Evolutionary conservation across 1,140 invertebrate species (phyloP).

Genomic region (Halictus rubicundus): DNA sequence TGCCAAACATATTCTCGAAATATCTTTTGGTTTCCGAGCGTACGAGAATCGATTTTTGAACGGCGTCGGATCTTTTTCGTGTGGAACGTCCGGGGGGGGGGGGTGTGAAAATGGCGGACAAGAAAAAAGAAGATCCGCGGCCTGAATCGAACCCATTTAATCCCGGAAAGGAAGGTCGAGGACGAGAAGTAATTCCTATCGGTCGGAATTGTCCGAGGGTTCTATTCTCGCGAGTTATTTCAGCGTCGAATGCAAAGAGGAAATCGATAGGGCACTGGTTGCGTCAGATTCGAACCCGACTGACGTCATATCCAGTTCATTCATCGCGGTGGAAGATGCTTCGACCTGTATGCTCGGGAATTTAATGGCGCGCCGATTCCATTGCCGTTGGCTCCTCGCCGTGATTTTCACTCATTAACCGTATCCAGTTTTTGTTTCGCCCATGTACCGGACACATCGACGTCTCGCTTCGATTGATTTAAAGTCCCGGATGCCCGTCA

Average conservation of each 20-base stretch:
- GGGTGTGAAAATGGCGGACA: not conserved
- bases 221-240: slow-evolving; percentile 2
- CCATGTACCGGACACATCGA: no score
- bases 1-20: no score
- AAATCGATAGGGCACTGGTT: slow-evolving; percentile 25
- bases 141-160: not conserved
- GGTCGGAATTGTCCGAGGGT: not conserved
- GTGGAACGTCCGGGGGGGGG: no score
- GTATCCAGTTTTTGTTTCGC: slow-evolving; percentile 1
- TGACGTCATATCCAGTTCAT: slow-evolving; percentile 46
- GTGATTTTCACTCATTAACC: not conserved
- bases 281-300: slow-evolving; percentile 21
- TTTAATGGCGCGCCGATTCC: no score
- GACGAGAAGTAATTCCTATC: not conserved
- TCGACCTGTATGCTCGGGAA: slow-evolving; percentile 5
- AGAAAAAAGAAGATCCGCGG: not conserved
- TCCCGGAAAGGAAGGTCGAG: not conserved
- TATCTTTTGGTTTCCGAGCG: no score
- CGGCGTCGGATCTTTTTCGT: no score
- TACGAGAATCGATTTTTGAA: no score
- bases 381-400: not conserved
- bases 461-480: not conserved
- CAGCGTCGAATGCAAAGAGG: slow-evolving; percentile 18
- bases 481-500: not conserved
- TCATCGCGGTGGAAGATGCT: slow-evolving; percentile 21